A percentile compares a stretch with the other conserved stretches of the same genome.
Evolutionary conservation across 2,113 vertebrate genomes (phyloP).

Genomic region (Leptosomus discolor): DNA sequence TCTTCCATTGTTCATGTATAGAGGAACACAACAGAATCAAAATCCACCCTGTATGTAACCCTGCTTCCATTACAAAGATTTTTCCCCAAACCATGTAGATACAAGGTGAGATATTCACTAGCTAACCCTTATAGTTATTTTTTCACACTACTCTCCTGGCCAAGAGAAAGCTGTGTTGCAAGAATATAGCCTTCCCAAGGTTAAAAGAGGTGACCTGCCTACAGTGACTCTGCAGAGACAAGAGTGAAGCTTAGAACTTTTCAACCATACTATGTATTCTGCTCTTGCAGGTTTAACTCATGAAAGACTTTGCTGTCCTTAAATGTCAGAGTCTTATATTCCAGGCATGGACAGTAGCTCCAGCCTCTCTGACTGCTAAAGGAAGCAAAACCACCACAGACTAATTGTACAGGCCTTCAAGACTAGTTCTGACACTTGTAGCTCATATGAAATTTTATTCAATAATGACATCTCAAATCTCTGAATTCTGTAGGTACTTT

Average conservation of each 20-base stretch:
- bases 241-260: background rate
- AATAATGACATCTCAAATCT: background rate
- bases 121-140: background rate
- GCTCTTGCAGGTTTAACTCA: background rate
- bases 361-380: background rate
- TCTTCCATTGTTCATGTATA: background rate
- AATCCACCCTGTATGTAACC: background rate
- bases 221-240: background rate
- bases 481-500: background rate
- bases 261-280: background rate
- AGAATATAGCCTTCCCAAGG: background rate
- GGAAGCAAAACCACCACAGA: background rate
- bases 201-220: conserved; percentile 1
- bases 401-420: background rate
- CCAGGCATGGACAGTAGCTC: background rate
- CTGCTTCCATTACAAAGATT: background rate
- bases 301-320: background rate
- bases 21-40: background rate
- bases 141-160: background rate
- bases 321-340: background rate
- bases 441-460: background rate
- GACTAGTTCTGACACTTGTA: background rate
- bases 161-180: conserved; percentile 40
- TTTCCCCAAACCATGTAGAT: background rate
- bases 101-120: background rate